phyloP scores from a whole-genome alignment of 2,113 vertebrate species.

The Aldabrachelys gigantea region DNA sequence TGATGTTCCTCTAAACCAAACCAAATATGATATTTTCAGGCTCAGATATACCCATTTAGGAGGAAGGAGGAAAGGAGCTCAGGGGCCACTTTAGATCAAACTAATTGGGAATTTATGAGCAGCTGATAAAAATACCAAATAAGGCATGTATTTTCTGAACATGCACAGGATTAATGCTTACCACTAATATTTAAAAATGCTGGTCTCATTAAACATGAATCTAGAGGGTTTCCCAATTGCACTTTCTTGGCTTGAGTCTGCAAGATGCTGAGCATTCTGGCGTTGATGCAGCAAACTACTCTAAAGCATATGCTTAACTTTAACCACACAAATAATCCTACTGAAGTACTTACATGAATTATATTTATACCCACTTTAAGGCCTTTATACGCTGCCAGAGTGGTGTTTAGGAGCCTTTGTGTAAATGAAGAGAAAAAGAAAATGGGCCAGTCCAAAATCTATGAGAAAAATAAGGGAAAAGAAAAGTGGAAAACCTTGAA shows the following conservation, averaged over 20 bases:
- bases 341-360: neutral
- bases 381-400: neutral
- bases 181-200: neutral
- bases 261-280: neutral
- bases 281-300: neutral
- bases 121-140: neutral
- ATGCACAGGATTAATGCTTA: neutral
- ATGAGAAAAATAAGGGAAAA: neutral
- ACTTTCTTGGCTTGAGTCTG: neutral
- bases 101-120: constrained; percentile 48
- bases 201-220: neutral
- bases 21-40: constrained; percentile 51
- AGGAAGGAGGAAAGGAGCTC: neutral
- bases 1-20: constrained; percentile 12
- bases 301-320: neutral
- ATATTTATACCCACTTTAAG: neutral
- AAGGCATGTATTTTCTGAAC: neutral
- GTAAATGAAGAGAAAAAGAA: neutral
- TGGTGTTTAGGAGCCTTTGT: neutral
- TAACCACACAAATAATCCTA: neutral
- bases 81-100: constrained; percentile 23
- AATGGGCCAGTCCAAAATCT: neutral
- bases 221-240: neutral
- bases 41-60: constrained; percentile 52
- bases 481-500: neutral